A percentile compares a stretch with the other conserved stretches of the same genome.
Evolutionary conservation across 2,797 vertebrate genomes (phyloP).

Genomic region (Anisognathus igniventris): DNA sequence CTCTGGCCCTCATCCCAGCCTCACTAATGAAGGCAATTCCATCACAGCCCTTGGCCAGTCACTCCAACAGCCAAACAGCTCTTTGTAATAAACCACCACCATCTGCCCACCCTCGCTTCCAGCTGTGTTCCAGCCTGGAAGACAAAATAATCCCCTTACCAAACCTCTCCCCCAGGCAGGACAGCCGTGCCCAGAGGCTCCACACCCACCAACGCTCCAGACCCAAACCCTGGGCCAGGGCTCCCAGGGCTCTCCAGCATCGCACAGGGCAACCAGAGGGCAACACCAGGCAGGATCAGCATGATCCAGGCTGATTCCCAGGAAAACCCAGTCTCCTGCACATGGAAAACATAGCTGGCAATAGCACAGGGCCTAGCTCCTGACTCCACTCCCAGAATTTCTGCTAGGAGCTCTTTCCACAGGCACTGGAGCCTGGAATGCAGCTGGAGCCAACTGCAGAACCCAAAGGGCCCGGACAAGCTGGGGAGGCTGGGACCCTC

Average conservation of each 20-base stretch:
- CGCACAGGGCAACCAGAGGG: rapidly evolving
- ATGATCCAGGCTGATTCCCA: neutral
- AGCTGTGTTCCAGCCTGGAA: neutral
- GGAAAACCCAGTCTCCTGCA: neutral
- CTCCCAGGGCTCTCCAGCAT: neutral
- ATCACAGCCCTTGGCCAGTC: neutral
- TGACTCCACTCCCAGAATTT: neutral
- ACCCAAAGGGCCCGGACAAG: neutral
- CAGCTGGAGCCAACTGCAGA: neutral
- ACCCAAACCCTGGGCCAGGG: neutral
- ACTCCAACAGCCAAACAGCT: neutral
- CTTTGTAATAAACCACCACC: neutral
- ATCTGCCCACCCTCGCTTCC: neutral
- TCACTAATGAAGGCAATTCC: neutral
- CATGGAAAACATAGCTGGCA: rapidly evolving
- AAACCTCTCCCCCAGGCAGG: neutral
- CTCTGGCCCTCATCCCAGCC: neutral
- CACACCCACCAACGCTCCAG: neutral
- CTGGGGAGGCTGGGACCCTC: neutral
- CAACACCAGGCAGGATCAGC: no score
- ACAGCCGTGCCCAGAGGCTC: neutral
- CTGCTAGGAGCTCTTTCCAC: neutral
- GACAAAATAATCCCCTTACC: neutral
- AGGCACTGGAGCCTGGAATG: neutral
- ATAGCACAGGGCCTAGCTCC: neutral